Percentiles rank a stretch among this genome's conserved stretches.
phyloP scores from a whole-genome alignment of 2,797 vertebrate genomes.

The Enteromius trimaculatus region DNA sequence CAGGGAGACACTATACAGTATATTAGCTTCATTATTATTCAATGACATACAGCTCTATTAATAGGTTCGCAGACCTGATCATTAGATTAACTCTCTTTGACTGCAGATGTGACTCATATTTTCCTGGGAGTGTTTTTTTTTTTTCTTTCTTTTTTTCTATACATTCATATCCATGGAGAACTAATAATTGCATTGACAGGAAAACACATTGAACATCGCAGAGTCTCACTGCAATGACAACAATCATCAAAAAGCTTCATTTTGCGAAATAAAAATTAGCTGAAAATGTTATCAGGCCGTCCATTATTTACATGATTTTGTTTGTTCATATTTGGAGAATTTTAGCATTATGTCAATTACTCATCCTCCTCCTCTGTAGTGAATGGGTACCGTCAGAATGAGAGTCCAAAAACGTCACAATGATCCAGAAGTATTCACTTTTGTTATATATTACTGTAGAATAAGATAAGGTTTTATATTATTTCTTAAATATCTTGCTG shows the following conservation, averaged over 20 bases:
- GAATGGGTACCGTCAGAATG: neutral
- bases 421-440: neutral
- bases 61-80: slow-evolving; percentile 7
- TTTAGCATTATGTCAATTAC: neutral
- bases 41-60: slow-evolving; percentile 9
- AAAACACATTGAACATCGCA: too few relatives aligned
- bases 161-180: neutral
- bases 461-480: neutral
- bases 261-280: neutral
- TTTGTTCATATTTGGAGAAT: neutral
- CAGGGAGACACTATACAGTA: slow-evolving; percentile 8
- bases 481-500: neutral
- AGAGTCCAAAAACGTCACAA: neutral
- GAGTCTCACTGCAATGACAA: neutral
- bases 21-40: slow-evolving; percentile 37
- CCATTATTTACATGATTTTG: neutral
- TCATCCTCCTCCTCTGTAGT: neutral
- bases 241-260: neutral
- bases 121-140: neutral
- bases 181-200: neutral
- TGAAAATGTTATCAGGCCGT: neutral
- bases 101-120: neutral
- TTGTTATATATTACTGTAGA: neutral
- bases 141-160: too few relatives aligned
- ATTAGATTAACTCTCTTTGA: slow-evolving; percentile 4